Evolutionary conservation across 1,140 invertebrate genomes (phyloP).

Genomic region (Phymastichus coffea): DNA sequence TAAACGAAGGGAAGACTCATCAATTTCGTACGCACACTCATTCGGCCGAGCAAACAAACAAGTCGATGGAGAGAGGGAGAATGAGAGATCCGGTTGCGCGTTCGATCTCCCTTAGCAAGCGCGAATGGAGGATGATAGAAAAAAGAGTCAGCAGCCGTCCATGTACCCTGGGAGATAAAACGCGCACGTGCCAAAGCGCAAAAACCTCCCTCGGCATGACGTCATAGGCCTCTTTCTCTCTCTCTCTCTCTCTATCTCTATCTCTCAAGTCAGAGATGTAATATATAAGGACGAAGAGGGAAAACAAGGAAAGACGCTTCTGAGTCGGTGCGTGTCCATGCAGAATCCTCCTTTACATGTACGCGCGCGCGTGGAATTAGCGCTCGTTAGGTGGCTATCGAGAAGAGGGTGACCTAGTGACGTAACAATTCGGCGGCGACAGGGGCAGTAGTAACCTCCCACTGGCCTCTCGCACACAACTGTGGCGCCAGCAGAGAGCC

Average conservation of each 20-base stretch:
- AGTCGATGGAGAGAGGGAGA: not conserved
- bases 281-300: not conserved
- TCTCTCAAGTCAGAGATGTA: not conserved
- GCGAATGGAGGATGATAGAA: slow-evolving; percentile 6
- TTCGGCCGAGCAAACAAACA: not conserved
- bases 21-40: too few species aligned
- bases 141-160: slow-evolving; percentile 8
- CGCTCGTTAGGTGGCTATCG: not conserved
- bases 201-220: too few species aligned
- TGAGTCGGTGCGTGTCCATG: too few species aligned
- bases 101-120: slow-evolving; percentile 6
- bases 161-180: too few species aligned
- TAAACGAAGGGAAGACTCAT: too few species aligned
- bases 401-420: slow-evolving; percentile 29
- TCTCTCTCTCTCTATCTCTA: too few species aligned
- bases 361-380: not conserved
- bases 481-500: too few species aligned
- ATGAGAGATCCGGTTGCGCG: slow-evolving; percentile 15
- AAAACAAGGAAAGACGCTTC: not conserved
- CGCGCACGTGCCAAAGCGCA: too few species aligned
- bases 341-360: too few species aligned
- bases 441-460: too few species aligned
- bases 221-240: slow-evolving; percentile 18
- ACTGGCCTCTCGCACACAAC: too few species aligned
- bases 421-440: slow-evolving; percentile 21